Evolutionary conservation across 2,113 vertebrate genomes (phyloP).

Genomic region (Amphiprion percula): DNA sequence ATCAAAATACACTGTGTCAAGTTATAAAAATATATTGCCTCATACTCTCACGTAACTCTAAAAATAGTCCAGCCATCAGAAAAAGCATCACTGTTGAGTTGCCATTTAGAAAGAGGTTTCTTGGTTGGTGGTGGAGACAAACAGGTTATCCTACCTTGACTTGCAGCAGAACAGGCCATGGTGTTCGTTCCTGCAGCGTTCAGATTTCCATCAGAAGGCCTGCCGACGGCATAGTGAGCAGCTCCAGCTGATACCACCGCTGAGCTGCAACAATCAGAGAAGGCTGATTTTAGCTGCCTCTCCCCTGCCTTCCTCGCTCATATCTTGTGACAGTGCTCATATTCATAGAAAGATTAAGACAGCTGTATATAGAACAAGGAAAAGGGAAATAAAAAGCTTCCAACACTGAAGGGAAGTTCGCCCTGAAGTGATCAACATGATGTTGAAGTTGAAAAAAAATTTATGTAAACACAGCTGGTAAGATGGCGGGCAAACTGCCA

Average conservation of each 20-base stretch:
- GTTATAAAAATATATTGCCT: constrained; percentile 36
- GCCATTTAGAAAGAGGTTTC: neutral
- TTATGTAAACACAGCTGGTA: no score
- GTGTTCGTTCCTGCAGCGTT: constrained; percentile 68
- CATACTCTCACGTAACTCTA: constrained; percentile 25
- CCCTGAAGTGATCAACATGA: constrained; percentile 2
- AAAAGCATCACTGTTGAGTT: neutral
- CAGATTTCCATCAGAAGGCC: constrained; percentile 78
- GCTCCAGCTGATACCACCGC: constrained; percentile 68
- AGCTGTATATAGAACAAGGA: constrained; percentile 60
- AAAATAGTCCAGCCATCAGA: constrained; percentile 58
- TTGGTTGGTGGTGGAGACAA: neutral
- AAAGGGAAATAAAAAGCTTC: constrained; percentile 54
- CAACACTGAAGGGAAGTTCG: constrained; percentile 11
- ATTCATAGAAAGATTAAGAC: constrained; percentile 73
- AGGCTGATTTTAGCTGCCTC: constrained; percentile 80
- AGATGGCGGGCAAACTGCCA: no score
- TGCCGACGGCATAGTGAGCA: constrained; percentile 69
- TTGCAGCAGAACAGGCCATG: constrained; percentile 74
- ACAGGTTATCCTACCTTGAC: constrained; percentile 79
- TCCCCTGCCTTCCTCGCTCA: constrained; percentile 68
- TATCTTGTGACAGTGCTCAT: constrained; percentile 83
- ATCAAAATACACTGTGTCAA: constrained; percentile 38
- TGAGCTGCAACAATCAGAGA: constrained; percentile 76
- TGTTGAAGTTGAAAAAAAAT: no score